phyloP scores from a whole-genome alignment of 2,113 vertebrate genomes.

The Paramormyrops kingsleyae region DNA sequence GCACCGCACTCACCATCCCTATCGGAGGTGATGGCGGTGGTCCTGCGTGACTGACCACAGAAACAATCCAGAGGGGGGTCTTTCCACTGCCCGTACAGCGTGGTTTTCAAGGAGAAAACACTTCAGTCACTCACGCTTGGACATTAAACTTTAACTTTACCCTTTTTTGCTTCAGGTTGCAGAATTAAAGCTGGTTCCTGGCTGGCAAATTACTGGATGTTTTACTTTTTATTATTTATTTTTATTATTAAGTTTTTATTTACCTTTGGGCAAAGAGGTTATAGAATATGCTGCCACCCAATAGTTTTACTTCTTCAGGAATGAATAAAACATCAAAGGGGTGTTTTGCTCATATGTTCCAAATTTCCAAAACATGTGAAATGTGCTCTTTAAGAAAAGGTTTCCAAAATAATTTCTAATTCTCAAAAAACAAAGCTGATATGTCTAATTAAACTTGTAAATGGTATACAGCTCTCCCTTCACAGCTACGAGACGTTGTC shows the following conservation, averaged over 20 bases:
- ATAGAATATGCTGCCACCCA: neutral
- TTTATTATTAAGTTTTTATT: neutral
- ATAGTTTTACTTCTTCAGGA: neutral
- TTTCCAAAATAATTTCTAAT: neutral
- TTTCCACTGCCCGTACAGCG: constrained; percentile 62
- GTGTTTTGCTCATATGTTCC: neutral
- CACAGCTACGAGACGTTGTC: neutral
- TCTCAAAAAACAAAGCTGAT: neutral
- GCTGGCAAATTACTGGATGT: neutral
- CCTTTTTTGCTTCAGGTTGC: constrained; percentile 37
- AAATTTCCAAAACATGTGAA: neutral
- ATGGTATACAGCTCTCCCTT: neutral
- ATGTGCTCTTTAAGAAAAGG: neutral
- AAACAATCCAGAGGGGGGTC: constrained; percentile 63
- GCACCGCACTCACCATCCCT: constrained; percentile 37
- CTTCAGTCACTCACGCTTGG: constrained; percentile 53
- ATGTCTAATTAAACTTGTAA: neutral
- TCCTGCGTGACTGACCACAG: constrained; percentile 59
- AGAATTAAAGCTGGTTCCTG: neutral
- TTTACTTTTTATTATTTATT: neutral
- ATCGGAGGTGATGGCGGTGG: constrained; percentile 57
- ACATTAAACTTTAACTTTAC: constrained; percentile 61
- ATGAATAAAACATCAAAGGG: neutral
- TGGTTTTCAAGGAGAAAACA: constrained; percentile 51
- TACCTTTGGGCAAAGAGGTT: neutral